Percentiles rank a stretch among this genome's conserved stretches.
Evolutionary conservation across 2,797 vertebrate genomes (phyloP).

Genomic region (Trematomus bernacchii): DNA sequence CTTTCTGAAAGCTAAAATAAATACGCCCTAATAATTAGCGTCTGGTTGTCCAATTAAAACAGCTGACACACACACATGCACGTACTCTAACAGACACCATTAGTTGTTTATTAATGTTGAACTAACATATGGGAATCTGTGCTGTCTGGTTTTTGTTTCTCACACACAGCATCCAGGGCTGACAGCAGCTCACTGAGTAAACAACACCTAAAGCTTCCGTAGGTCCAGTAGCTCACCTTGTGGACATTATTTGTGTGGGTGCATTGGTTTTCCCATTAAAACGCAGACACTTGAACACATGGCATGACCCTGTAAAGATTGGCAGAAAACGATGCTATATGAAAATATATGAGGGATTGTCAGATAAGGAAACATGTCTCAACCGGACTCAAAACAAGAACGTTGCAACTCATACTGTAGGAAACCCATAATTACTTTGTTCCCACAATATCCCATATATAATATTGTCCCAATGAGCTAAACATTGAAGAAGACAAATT

Average conservation of each 20-base stretch:
- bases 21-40: slow-evolving; percentile 6
- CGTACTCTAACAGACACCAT: background rate
- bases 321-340: no score
- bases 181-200: slow-evolving; percentile 6
- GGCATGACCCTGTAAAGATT: background rate
- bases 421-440: background rate
- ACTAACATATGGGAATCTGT: background rate
- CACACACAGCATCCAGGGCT: slow-evolving; percentile 3
- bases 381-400: background rate
- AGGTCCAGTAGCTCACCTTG: slow-evolving; percentile 5
- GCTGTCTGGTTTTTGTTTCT: background rate
- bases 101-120: slow-evolving; percentile 7
- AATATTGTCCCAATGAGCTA: no score
- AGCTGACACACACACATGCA: background rate
- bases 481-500: background rate
- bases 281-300: background rate
- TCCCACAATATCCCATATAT: no score
- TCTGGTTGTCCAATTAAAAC: slow-evolving; percentile 17
- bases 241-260: background rate
- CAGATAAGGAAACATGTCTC: background rate
- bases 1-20: slow-evolving; percentile 19
- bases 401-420: background rate
- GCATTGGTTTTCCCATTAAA: background rate
- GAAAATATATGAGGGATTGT: background rate
- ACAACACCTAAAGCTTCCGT: background rate